Evolutionary conservation across 2,888 invertebrate genomes (phyloP), one percentile per base, ranked within the genome.

Genomic region (Boloria selene): DNA sequence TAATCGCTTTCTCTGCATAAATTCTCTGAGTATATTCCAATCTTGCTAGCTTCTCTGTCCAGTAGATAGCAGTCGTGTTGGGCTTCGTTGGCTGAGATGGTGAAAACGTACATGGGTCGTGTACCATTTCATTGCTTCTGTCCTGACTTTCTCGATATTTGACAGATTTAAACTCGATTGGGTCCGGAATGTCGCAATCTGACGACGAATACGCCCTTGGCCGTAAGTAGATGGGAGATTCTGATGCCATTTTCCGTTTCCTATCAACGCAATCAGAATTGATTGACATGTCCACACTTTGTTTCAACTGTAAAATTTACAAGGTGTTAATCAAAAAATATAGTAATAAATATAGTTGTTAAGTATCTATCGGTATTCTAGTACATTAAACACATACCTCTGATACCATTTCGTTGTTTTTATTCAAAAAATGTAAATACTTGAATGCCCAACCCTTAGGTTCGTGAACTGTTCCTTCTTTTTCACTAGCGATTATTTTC

Each of bases 1-100:
- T 75, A 10, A 76, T 77, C 2, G 77, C 75, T 58, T 75, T 77
- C 58, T 77, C 71, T 6, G 76, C 76, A 18, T 68, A 71, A 22
- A 76, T 49, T 54, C 73, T 71, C 63, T 77, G 77, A 17, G 69
- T 67, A 14, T 71, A 67, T 17, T 59, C 58, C n/a, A 76, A 60
- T 51, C 64, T 60, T 17, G 72, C 64, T 16, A 77, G 51, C 26
- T 69, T 75, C 51, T 74, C 68, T 4, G 72, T 62, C 77, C 76
- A 77, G 52, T 68, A 63, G 13, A 70, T 10, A 1, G 70, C 70
- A 31, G 66, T 51, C 1, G 67, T 64, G 38, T 54, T 68, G 13
- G 53, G 45, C n/a, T n/a, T 65, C 3, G 38, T 16, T 13, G 66
- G 16, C 47, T 18, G 38, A n/a, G 45, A 17, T 4, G 45, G 18